phyloP scores from a whole-genome alignment of 2,797 vertebrate species.

The Semaprochilodus insignis region DNA sequence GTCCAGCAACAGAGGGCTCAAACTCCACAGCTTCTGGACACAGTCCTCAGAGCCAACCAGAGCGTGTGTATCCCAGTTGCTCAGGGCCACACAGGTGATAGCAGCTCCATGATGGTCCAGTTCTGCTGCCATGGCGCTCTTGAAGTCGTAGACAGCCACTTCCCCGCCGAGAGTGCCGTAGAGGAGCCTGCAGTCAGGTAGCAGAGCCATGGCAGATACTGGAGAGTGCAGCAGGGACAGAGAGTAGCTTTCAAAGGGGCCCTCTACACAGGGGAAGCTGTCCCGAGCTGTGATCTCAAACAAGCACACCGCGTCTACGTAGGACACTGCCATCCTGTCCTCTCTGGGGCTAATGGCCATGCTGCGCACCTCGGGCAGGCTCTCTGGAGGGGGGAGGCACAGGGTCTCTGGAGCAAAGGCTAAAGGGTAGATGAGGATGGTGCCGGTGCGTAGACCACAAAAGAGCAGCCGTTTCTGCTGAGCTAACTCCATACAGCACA shows the following conservation, averaged over 20 bases:
- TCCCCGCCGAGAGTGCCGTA: slow-evolving; percentile 73
- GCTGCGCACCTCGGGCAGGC: slow-evolving; percentile 67
- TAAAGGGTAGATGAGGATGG: slow-evolving; percentile 82
- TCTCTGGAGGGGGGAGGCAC: slow-evolving; percentile 82
- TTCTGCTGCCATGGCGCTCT: slow-evolving; percentile 30
- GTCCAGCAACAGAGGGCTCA: slow-evolving; percentile 73
- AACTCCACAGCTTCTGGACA: slow-evolving; percentile 82
- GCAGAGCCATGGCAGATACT: slow-evolving; percentile 73
- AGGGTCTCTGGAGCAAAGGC: slow-evolving; percentile 75
- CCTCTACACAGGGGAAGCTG: slow-evolving; percentile 74
- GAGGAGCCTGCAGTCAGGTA: slow-evolving; percentile 70
- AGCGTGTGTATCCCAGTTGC: slow-evolving; percentile 75
- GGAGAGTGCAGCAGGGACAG: slow-evolving; percentile 70
- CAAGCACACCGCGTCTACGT: slow-evolving; percentile 71
- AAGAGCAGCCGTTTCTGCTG: slow-evolving; percentile 80
- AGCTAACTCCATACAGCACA: slow-evolving; percentile 79
- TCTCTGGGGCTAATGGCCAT: slow-evolving; percentile 73
- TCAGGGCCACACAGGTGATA: slow-evolving; percentile 79
- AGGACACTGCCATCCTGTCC: slow-evolving; percentile 74
- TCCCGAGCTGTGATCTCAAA: slow-evolving; percentile 77
- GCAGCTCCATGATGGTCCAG: slow-evolving; percentile 79
- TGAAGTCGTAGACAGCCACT: slow-evolving; percentile 72
- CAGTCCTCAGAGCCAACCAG: slow-evolving; percentile 80
- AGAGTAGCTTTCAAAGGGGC: slow-evolving; percentile 68
- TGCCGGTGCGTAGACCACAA: slow-evolving; percentile 78